These are phyloP conservation scores for Setophaga petechia DNA, from an alignment of 2,113 vertebrate genomes.

Conservation along the genomic window DNA sequence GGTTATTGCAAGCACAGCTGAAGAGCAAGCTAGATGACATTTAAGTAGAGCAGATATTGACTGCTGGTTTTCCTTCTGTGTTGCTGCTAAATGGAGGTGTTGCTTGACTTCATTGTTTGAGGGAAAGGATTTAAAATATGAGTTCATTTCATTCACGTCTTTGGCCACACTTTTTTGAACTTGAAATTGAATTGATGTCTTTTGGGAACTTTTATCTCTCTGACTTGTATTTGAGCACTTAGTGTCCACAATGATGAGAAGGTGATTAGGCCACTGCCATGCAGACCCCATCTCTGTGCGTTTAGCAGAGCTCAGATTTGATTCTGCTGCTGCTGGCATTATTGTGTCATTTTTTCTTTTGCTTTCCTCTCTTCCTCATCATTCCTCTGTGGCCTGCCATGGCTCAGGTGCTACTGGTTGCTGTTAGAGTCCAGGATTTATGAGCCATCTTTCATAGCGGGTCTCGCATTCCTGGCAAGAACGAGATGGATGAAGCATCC, in stretches of 20 bases:
- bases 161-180: neutral
- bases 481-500: neutral
- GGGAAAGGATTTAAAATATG: conserved; percentile 33
- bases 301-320: conserved; percentile 17
- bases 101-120: neutral
- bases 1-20: neutral
- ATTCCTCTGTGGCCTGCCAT: neutral
- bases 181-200: conserved; percentile 25
- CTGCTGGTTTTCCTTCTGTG: conserved; percentile 7
- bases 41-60: neutral
- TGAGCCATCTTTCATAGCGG: neutral
- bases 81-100: neutral
- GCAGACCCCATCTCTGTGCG: neutral
- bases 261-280: conserved; percentile 25
- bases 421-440: conserved; percentile 7
- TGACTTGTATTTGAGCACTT: conserved; percentile 35
- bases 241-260: neutral
- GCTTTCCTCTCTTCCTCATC: neutral
- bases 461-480: neutral
- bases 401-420: neutral
- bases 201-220: conserved; percentile 16
- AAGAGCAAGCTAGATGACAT: neutral
- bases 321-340: conserved; percentile 17
- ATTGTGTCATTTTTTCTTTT: neutral
- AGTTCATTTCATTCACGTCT: neutral